A percentile compares a stretch with the other conserved stretches of the same genome.
Conservation (phyloP, 2,888 invertebrate species). For the Caenorhabditis sp. region DNA sequence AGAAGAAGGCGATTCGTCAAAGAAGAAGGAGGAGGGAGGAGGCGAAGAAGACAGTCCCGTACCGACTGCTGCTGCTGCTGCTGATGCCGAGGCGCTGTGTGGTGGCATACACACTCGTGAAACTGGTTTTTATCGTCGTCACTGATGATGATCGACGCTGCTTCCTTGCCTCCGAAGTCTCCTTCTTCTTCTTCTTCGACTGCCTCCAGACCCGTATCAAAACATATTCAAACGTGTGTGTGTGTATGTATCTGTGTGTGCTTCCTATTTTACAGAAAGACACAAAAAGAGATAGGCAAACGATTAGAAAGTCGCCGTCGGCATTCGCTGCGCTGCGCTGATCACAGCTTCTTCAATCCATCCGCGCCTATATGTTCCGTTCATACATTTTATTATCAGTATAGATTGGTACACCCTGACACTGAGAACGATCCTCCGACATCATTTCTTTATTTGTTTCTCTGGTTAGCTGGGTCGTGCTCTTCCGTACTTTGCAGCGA, state of each 20-base stretch:
- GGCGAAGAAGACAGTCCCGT: slow-evolving; percentile 47
- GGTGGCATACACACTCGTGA: slow-evolving; percentile 45
- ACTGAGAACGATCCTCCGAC: no score
- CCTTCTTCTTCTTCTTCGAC: slow-evolving; percentile 5
- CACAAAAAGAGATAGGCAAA: slow-evolving; percentile 28
- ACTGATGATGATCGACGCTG: slow-evolving; percentile 56
- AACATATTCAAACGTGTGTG: slow-evolving; percentile 45
- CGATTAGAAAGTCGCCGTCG: slow-evolving; percentile 19
- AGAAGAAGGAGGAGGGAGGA: slow-evolving; percentile 24
- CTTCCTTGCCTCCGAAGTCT: slow-evolving; percentile 25
- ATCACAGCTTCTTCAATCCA: slow-evolving; percentile 1
- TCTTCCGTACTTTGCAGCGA: neutral
- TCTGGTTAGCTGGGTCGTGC: neutral
- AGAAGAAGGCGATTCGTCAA: slow-evolving; percentile 31
- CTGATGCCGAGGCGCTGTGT: slow-evolving; percentile 52
- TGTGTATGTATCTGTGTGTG: slow-evolving; percentile 19
- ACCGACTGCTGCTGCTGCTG: slow-evolving; percentile 47
- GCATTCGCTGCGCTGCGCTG: neutral
- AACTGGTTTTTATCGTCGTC: slow-evolving; percentile 61
- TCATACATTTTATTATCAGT: neutral
- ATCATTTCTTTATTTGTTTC: neutral
- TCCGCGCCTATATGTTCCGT: neutral
- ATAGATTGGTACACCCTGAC: slow-evolving; percentile 8
- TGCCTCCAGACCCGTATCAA: slow-evolving; percentile 54
- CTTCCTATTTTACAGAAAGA: slow-evolving; percentile 4